These are phyloP conservation scores for Cryptocephalus moraei DNA, from an alignment of 2,888 invertebrate species.

Conservation along the genomic window DNA sequence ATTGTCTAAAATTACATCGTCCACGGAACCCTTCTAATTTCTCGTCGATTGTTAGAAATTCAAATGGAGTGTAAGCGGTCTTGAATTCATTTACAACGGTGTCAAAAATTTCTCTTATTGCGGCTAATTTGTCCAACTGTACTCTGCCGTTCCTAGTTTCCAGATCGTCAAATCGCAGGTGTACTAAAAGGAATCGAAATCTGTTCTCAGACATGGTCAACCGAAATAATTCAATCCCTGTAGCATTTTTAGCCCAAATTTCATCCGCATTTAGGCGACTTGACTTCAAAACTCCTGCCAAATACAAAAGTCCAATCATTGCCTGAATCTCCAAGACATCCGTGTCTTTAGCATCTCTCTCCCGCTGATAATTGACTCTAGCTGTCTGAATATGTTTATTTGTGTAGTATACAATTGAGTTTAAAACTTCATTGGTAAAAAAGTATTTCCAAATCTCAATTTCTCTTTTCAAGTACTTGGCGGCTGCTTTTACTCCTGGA, in stretches of 20 bases:
- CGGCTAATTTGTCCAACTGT: neutral
- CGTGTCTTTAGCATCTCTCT: neutral
- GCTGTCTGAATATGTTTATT: neutral
- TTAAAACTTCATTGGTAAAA: neutral
- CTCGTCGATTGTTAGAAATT: slow-evolving; percentile 2
- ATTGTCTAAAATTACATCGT: neutral
- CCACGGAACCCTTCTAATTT: slow-evolving; percentile 1
- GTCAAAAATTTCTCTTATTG: neutral
- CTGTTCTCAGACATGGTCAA: slow-evolving; percentile 4
- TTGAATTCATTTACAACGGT: neutral
- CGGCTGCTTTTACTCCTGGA: neutral
- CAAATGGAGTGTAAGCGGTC: slow-evolving; percentile 1
- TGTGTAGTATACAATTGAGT: neutral
- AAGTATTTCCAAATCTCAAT: neutral
- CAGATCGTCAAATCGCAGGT: neutral
- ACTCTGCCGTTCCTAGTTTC: neutral
- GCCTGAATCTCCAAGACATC: neutral
- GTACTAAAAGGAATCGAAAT: slow-evolving; percentile 2
- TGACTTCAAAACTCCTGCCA: slow-evolving; percentile 4
- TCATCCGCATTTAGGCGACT: slow-evolving; percentile 6
- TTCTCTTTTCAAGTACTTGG: neutral
- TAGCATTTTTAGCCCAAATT: slow-evolving; percentile 6
- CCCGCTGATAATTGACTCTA: neutral
- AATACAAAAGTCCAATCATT: slow-evolving; percentile 7
- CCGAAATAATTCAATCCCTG: slow-evolving; percentile 9